Evolutionary conservation across 2,888 invertebrate species (phyloP), one percentile per base, ranked within the genome.

Genomic region (Caenorhabditis becei): DNA sequence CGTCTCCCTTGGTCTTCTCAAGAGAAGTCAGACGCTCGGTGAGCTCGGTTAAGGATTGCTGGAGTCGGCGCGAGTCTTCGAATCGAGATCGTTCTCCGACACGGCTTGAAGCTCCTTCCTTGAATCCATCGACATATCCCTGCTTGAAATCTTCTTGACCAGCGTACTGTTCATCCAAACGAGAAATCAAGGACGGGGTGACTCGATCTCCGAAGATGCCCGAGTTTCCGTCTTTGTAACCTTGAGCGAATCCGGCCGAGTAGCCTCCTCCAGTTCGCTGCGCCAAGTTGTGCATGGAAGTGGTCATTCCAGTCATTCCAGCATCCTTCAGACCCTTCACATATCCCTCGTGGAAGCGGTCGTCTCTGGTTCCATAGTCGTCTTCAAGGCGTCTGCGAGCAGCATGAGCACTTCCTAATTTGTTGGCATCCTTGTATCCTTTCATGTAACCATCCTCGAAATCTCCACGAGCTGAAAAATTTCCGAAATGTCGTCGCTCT

Each of bases 41-140:
- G 65, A 91, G 69, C 77, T 91, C 90, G 5, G 88, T 91, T 44
- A 91, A 58, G 20, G 88, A 88, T 72, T 90, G 86, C 61, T 90
- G 91, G 11, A 90, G 83, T 24, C 85, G 84, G 54, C 88, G 85
- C 16, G 89, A 83, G 62, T 91, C 90, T 66, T 89, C 89, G 80
- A 89, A 89, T 24, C 72, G 67, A 61, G 83, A 71, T 69, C 69
- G 67, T 23, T 83, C 82, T 41, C 88, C 84, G 51, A 83, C 83
- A 37, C 89, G 47, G 24, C 85, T 85, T 3, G 72, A 63, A 35
- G 84, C 88, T 62, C 89, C 91, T 66, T 91, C 91, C 83, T 90
- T 91, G 87, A 91, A 91, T 53, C 91, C 91, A 53, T 91, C 91
- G 24, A 91, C 86, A 80, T 90, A 91, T 49, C 91, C 91, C 63